Evolutionary conservation across 2,797 vertebrate genomes (phyloP).

Genomic region (Pangasius larnaudii): DNA sequence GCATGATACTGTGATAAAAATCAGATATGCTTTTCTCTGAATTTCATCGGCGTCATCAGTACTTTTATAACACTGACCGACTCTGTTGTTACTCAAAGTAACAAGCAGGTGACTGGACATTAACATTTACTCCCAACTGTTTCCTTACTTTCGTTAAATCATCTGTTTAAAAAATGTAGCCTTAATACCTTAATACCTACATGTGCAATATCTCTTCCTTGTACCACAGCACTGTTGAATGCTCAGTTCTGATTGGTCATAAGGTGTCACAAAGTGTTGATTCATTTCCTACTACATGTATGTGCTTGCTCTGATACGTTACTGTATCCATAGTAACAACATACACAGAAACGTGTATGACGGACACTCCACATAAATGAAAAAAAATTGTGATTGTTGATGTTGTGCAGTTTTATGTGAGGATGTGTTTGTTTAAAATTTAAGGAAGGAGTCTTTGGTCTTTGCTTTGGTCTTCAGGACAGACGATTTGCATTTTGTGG

Average conservation of each 20-base stretch:
- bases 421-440: not conserved
- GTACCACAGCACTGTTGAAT: not conserved
- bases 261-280: not conserved
- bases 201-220: not conserved
- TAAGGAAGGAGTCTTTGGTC: not conserved
- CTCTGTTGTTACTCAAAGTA: too few relatives aligned
- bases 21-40: not conserved
- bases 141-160: too few relatives aligned
- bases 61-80: not conserved
- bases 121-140: too few relatives aligned
- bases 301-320: not conserved
- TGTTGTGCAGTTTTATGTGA: not conserved
- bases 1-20: not conserved
- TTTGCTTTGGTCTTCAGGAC: not conserved
- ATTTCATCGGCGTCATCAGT: not conserved
- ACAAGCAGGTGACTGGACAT: too few relatives aligned
- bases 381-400: not conserved
- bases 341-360: not conserved
- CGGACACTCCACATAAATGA: not conserved
- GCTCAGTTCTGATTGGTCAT: not conserved
- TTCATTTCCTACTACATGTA: not conserved
- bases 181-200: not conserved
- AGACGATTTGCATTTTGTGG: not conserved
- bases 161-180: not conserved
- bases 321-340: not conserved